phyloP scores from a whole-genome alignment of 2,113 vertebrate genomes.

The Gracilinanus agilis region DNA sequence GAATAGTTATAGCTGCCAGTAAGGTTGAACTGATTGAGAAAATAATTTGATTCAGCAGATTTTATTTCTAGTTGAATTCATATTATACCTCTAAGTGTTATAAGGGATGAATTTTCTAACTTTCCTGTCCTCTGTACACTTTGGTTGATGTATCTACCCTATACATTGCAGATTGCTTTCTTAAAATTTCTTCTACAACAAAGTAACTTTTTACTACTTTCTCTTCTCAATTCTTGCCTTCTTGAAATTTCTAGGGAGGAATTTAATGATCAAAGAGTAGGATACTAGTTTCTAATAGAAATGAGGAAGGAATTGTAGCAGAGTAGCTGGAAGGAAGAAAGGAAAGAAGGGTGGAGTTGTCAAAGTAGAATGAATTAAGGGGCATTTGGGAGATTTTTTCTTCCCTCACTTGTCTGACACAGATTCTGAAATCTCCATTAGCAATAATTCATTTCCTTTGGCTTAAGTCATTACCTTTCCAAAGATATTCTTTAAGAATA shows the following conservation, averaged over 20 bases:
- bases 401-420: background rate
- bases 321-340: background rate
- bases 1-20: too few species aligned
- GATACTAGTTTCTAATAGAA: background rate
- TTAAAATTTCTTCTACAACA: background rate
- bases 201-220: too few species aligned
- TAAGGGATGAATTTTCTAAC: background rate
- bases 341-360: background rate
- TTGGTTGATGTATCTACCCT: background rate
- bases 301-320: background rate
- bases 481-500: too few species aligned
- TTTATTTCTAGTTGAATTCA: too few species aligned
- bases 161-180: background rate
- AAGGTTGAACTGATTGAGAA: too few species aligned
- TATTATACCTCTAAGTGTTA: too few species aligned
- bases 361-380: background rate
- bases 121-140: background rate
- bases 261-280: too few species aligned
- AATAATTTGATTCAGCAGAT: too few species aligned
- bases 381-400: background rate
- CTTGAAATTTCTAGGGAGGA: too few species aligned
- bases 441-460: background rate
- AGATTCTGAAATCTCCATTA: background rate
- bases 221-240: too few species aligned
- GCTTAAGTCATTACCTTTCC: too few species aligned